Evolutionary conservation across 2,113 vertebrate genomes (phyloP).

Genomic region (Arenaria interpres): DNA sequence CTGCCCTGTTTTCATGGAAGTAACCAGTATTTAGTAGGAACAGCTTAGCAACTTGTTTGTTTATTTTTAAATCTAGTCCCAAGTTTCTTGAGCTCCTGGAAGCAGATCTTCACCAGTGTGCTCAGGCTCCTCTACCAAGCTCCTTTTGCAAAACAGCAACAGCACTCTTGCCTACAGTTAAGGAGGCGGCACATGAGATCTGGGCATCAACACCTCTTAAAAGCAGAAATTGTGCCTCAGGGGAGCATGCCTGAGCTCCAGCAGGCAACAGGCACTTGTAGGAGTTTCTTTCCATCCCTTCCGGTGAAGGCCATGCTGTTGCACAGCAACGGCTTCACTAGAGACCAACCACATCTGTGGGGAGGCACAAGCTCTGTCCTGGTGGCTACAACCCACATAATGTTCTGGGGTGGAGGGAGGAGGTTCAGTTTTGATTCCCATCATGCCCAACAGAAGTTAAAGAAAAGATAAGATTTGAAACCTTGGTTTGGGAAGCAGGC

Average conservation of each 20-base stretch:
- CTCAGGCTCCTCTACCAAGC: not conserved
- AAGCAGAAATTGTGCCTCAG: not conserved
- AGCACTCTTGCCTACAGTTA: too few species aligned
- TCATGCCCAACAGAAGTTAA: not conserved
- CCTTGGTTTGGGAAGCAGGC: not conserved
- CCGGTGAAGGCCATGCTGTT: not conserved
- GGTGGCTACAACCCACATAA: rapidly evolving
- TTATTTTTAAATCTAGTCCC: not conserved
- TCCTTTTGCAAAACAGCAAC: not conserved
- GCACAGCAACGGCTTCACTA: not conserved
- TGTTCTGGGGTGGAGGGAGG: not conserved
- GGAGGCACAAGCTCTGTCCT: rapidly evolving
- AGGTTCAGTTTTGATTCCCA: not conserved
- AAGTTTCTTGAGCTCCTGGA: not conserved
- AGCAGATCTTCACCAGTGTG: rapidly evolving
- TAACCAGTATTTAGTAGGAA: not conserved
- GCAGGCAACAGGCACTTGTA: not conserved
- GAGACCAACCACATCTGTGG: too few species aligned
- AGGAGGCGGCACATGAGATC: not conserved
- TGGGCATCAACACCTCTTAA: not conserved
- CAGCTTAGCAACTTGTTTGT: not conserved
- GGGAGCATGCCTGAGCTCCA: not conserved
- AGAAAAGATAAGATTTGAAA: not conserved
- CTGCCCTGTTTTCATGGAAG: not conserved
- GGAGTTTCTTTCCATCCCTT: not conserved